Base-by-base conservation (phyloP, 2,797 vertebrate species). In the Chiroxiphia lanceolata region DNA sequence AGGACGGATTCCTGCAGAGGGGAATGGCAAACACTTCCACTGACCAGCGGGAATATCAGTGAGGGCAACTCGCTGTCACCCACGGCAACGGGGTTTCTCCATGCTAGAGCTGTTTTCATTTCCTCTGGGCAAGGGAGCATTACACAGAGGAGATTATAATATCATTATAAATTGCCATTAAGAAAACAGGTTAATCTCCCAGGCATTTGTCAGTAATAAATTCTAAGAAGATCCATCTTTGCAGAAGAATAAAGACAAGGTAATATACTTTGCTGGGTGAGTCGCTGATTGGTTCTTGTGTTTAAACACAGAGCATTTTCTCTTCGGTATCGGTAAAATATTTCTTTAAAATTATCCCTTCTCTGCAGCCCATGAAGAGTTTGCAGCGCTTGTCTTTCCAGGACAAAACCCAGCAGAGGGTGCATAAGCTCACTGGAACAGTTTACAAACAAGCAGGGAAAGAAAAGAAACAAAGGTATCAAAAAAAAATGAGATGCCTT, bases 261-360 rank as follows among this genome's bases (percentile, higher is more conserved):
- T 82, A 86, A 91, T 42, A 61, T 20, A 83, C 40, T 70, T 86
- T 29, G 27, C 6, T 69, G 34, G 63, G 44, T 5, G 26, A 74
- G 50, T 38, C 13, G 4, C 10, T 59, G 65, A 38, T 20, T 70
- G 16, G 15, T 81, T 69, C 74, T 76, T 67, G 13, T 48, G 29
- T 69, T 87, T 80, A 86, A 90, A 83, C 61, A 78, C 19, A 64
- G 72, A 90, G 61, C 78, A 92, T 57, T 87, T 77, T 69, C 54
- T 77, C 40, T 91, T 36, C 93, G 63, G 57, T 82, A 45, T 27
- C 57, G 87, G 45, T 54, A 89, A 83, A 93, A 84, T 13, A 29
- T 61, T 77, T 94, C 20, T 87, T 94, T 92, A 82, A 78, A 76
- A 90, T 93, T 80, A 96, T 87, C 63, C 42, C 54, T 78, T 13